These are phyloP conservation scores for Ardeotis arabs DNA, from an alignment of 2,113 vertebrate species.

Conservation along the genomic window DNA sequence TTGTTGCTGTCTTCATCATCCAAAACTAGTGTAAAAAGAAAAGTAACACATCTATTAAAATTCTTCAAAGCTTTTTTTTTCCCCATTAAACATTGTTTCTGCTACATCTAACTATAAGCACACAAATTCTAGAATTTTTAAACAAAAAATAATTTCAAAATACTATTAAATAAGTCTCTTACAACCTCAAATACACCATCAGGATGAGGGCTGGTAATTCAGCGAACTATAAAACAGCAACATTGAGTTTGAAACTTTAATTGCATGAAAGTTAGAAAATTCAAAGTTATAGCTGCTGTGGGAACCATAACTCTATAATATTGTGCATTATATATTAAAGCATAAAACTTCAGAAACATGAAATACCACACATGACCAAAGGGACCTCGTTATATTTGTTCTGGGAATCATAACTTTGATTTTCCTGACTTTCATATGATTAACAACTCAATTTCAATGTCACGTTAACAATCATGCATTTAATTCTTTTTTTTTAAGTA, in stretches of 20 bases:
- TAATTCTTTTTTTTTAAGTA: slow-evolving; percentile 40
- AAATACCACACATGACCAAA: slow-evolving; percentile 44
- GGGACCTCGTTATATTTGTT: slow-evolving; percentile 24
- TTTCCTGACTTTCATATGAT: slow-evolving; percentile 31
- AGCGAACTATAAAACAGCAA: background rate
- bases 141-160: background rate
- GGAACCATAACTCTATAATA: slow-evolving; percentile 34
- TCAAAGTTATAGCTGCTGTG: slow-evolving; percentile 27
- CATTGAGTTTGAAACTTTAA: slow-evolving; percentile 31
- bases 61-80: background rate
- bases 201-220: background rate
- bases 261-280: slow-evolving; percentile 28
- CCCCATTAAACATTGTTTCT: background rate
- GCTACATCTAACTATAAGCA: background rate
- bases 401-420: slow-evolving; percentile 46
- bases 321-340: slow-evolving; percentile 19
- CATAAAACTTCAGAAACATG: slow-evolving; percentile 35
- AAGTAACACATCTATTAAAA: background rate
- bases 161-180: background rate
- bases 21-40: slow-evolving; percentile 79
- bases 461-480: slow-evolving; percentile 28
- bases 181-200: background rate
- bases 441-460: slow-evolving; percentile 43
- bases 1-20: slow-evolving; percentile 99
- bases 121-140: background rate